Conservation (phyloP, 2,797 vertebrate genomes). For the Paedocypris micromegethes region DNA sequence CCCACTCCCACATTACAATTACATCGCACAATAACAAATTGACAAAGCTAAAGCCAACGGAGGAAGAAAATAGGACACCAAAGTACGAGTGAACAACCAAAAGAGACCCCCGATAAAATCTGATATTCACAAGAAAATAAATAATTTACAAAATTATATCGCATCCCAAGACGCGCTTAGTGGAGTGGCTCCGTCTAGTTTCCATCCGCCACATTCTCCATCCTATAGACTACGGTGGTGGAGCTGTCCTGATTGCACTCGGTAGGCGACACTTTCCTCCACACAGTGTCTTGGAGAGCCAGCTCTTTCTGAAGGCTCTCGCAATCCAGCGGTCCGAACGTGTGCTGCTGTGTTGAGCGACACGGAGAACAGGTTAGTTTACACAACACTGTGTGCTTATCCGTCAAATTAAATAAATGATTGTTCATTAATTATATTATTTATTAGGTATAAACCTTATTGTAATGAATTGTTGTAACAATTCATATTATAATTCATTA, state of each 20-base stretch:
- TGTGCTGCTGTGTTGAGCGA: slow-evolving; percentile 90
- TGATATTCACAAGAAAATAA: slow-evolving; percentile 12
- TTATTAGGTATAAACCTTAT: too few relatives aligned
- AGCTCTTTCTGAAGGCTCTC: slow-evolving; percentile 97
- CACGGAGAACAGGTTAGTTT: slow-evolving; percentile 87
- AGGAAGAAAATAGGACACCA: too few relatives aligned
- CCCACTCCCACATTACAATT: slow-evolving; percentile 5
- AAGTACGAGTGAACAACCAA: too few relatives aligned
- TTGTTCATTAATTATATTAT: too few relatives aligned
- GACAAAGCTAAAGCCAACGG: not conserved
- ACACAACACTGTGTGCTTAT: slow-evolving; percentile 20
- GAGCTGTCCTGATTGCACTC: slow-evolving; percentile 94
- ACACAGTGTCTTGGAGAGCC: slow-evolving; percentile 94
- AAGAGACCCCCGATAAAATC: too few relatives aligned
- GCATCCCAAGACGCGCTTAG: not conserved
- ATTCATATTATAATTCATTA: too few relatives aligned
- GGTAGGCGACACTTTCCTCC: slow-evolving; percentile 90
- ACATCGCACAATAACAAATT: not conserved
- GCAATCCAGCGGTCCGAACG: slow-evolving; percentile 93
- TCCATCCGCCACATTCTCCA: slow-evolving; percentile 81
- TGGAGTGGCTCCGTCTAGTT: slow-evolving; percentile 39
- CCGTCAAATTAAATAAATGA: too few relatives aligned
- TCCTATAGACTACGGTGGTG: slow-evolving; percentile 98
- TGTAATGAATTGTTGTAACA: too few relatives aligned
- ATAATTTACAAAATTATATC: slow-evolving; percentile 25